These are phyloP conservation scores for Opisthograptis luteolata DNA, from an alignment of 2,888 invertebrate species.

Conservation along the genomic window DNA sequence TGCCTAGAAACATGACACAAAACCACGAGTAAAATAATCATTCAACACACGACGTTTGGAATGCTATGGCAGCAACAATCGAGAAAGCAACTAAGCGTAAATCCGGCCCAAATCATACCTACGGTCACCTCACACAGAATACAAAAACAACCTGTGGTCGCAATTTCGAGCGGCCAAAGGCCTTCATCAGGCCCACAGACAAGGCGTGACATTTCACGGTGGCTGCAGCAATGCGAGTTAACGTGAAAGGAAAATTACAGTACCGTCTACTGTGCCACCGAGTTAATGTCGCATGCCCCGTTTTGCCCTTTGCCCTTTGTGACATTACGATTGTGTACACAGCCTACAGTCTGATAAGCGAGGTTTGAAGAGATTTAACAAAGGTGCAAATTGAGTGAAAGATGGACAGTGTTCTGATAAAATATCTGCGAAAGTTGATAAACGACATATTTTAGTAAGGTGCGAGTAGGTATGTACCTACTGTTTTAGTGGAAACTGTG, in stretches of 20 bases:
- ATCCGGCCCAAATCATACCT: background rate
- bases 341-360: slow-evolving; percentile 24
- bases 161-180: slow-evolving; percentile 11
- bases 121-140: slow-evolving; percentile 10
- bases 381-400: slow-evolving; percentile 18
- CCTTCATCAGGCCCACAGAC: slow-evolving; percentile 1
- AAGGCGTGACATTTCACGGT: slow-evolving; percentile 1
- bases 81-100: background rate
- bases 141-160: slow-evolving; percentile 7
- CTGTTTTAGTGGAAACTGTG: too few species aligned
- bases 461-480: background rate
- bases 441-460: background rate
- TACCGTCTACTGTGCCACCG: background rate
- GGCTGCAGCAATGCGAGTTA: slow-evolving; percentile 1
- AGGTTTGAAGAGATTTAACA: slow-evolving; percentile 17
- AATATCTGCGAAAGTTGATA: too few species aligned
- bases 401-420: background rate
- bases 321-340: slow-evolving; percentile 29
- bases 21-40: too few species aligned
- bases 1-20: too few species aligned
- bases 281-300: background rate
- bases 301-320: slow-evolving; percentile 25
- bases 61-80: too few species aligned
- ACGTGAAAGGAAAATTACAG: slow-evolving; percentile 8
- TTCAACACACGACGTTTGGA: too few species aligned